Conservation (phyloP, 2,888 invertebrate species). For the Limnephilus rhombicus region DNA sequence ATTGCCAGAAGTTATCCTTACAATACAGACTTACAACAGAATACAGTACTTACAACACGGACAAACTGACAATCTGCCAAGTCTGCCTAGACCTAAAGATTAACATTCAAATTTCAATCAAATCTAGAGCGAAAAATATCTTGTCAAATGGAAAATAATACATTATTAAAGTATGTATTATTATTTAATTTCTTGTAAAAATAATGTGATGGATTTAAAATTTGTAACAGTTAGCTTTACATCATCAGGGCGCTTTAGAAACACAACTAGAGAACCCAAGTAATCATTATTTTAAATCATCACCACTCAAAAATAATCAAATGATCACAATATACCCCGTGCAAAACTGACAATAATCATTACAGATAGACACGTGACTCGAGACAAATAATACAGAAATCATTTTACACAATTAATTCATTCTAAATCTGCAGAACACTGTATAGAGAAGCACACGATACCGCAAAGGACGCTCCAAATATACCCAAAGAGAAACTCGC, state of each 20-base stretch:
- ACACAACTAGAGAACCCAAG: conserved; percentile 1
- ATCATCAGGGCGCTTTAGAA: background rate
- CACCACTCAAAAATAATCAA: background rate
- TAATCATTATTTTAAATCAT: background rate
- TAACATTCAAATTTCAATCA: background rate
- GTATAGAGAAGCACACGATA: background rate
- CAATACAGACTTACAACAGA: too few relatives aligned
- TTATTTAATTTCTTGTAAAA: background rate
- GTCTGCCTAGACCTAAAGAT: background rate
- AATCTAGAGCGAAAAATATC: conserved; percentile 1
- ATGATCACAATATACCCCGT: background rate
- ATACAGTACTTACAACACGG: background rate
- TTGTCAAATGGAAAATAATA: background rate
- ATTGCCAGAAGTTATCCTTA: background rate
- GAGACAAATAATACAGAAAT: background rate
- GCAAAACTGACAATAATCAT: background rate
- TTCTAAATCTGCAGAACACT: conserved; percentile 1
- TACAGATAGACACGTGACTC: background rate
- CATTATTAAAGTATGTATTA: background rate
- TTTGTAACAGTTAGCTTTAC: background rate
- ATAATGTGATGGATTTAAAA: background rate
- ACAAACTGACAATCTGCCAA: background rate
- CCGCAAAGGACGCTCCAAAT: background rate
- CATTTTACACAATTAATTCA: background rate
- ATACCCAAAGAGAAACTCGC: too few relatives aligned